Evolutionary conservation across 2,888 invertebrate genomes (phyloP).

Genomic region (Aporophyla lueneburgensis): DNA sequence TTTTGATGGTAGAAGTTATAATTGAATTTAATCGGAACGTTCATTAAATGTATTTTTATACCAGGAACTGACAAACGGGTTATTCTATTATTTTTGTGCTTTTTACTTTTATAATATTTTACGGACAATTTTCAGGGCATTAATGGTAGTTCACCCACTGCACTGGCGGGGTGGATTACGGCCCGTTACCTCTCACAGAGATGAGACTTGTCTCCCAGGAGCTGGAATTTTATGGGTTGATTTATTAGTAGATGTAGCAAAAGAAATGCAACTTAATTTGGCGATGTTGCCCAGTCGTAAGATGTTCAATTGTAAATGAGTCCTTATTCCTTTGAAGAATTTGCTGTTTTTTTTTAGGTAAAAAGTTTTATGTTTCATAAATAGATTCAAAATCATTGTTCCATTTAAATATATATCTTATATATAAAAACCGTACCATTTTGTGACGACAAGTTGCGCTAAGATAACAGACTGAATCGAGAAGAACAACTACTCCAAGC

Average conservation of each 20-base stretch:
- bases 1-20: constrained; percentile 15
- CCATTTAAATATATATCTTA: no score
- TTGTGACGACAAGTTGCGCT: no score
- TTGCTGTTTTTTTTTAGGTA: no score
- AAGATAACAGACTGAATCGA: no score
- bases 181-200: no score
- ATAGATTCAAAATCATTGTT: no score
- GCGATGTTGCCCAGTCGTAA: neutral
- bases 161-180: no score
- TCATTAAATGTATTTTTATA: neutral
- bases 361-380: no score
- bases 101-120: neutral
- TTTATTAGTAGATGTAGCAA: neutral
- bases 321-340: neutral
- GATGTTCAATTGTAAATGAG: neutral
- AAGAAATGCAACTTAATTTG: neutral
- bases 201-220: no score
- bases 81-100: neutral
- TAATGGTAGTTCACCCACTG: neutral
- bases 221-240: no score
- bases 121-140: neutral
- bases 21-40: constrained; percentile 10
- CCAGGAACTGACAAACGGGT: neutral
- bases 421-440: no score
- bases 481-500: no score